These are phyloP conservation scores for Eulithis testata DNA, from an alignment of 2,888 invertebrate species.

Conservation along the genomic window DNA sequence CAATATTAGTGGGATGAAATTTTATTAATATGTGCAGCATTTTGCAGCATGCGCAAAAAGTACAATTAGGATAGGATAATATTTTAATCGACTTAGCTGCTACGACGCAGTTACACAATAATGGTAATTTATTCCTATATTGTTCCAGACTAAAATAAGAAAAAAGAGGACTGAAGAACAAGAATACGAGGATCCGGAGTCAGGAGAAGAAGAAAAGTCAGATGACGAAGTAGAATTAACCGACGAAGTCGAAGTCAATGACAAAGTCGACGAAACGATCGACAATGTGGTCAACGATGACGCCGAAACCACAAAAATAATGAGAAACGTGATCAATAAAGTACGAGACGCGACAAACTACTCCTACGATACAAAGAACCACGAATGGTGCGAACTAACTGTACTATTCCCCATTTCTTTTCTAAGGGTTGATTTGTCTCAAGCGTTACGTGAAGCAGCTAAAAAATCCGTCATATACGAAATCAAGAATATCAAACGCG, in stretches of 20 bases:
- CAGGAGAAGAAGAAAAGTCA: conserved; percentile 83
- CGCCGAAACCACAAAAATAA: conserved; percentile 61
- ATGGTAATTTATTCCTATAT: background rate
- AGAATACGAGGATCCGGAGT: conserved; percentile 88
- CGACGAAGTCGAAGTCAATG: conserved; percentile 64
- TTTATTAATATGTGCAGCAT: too few relatives aligned
- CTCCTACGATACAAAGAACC: conserved; percentile 89
- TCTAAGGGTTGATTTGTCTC: conserved; percentile 88
- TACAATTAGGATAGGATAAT: too few relatives aligned
- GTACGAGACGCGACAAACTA: conserved; percentile 85
- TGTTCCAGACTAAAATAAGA: conserved; percentile 78
- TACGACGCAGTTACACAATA: too few relatives aligned
- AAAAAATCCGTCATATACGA: conserved; percentile 90
- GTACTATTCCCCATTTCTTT: conserved; percentile 86
- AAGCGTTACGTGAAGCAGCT: conserved; percentile 89
- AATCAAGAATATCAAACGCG: conserved; percentile 91
- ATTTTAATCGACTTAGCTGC: too few relatives aligned
- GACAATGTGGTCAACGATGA: conserved; percentile 47
- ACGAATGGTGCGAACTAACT: conserved; percentile 93
- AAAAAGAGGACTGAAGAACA: conserved; percentile 85
- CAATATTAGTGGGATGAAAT: too few relatives aligned
- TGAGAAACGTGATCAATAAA: conserved; percentile 68
- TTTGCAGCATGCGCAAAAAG: too few relatives aligned
- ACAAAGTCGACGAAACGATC: conserved; percentile 50
- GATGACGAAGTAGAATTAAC: conserved; percentile 72